Base-by-base conservation (phyloP, 2,113 vertebrate species). In the Geothlypis trichas region DNA sequence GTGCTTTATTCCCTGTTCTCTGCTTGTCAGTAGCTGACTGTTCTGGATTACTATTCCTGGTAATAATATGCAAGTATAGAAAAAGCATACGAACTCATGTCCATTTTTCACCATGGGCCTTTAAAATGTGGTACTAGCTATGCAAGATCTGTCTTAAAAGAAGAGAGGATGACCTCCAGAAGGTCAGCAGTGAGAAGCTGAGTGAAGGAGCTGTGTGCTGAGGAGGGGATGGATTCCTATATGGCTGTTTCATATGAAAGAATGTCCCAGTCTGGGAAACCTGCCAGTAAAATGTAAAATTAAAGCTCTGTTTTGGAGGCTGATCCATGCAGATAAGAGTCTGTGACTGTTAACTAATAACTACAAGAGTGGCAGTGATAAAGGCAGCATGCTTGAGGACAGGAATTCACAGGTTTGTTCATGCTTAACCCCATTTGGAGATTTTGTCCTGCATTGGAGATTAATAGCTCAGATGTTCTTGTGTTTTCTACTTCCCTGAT, bases 331-430 rank as follows among this genome's bases (percentile, higher is more conserved):
- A 95, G 95, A 97, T 96, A 97, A 96, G 81, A 87, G 94, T 63
- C 84, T 92, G 74, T 68, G 89, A 66, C 94, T 95, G 95, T 95
- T 97, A 96, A 91, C 93, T 95, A 97, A 41, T 94, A 95, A 95
- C 95, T 94, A 79, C 62, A 66, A 84, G 93, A 95, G 84, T 59
- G 58, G 54, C 61, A 94, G 58, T 82, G 94, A 91, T 93, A 93
- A 92, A 96, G 87, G 69, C 10, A 0, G 80, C 66, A 24, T 93
- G 23, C 91, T 93, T 75, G 49, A 82, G 62, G 81, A 82, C 69
- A 92, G 87, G 87, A 96, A 91, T 94, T 94, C 77, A 72, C 89
- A 94, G 93, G 91, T 95, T 95, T 0, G 7, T 72, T 97, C 87
- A 79, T 87, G 84, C 89, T 90, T 95, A 81, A 89, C 84, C 77